phyloP scores from a whole-genome alignment of 2,113 vertebrate species.

The Hyla sarda region DNA sequence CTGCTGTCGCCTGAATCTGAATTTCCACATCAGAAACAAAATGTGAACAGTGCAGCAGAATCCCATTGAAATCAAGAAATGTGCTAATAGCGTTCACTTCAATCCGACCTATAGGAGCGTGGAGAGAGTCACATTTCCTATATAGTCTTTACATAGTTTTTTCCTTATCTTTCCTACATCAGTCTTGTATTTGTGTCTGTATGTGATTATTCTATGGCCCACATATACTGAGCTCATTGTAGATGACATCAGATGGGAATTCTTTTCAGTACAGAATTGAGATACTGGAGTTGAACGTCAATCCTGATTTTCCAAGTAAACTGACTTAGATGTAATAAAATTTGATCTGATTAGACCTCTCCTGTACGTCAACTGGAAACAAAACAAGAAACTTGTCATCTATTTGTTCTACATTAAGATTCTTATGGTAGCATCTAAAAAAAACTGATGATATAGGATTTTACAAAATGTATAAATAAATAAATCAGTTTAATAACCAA shows the following conservation, averaged over 20 bases:
- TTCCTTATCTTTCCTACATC: background rate
- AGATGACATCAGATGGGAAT: background rate
- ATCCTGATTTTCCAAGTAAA: background rate
- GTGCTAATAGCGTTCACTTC: background rate
- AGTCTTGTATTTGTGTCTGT: background rate
- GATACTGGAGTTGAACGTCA: background rate
- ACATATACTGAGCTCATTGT: background rate
- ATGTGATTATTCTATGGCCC: background rate
- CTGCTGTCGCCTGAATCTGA: too few relatives aligned
- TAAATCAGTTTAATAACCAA: too few relatives aligned
- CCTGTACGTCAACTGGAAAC: background rate
- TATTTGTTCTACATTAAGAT: background rate
- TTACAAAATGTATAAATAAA: too few relatives aligned
- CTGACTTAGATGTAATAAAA: background rate
- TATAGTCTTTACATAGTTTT: background rate
- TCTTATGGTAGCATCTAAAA: too few relatives aligned
- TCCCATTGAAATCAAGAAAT: too few relatives aligned
- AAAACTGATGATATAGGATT: too few relatives aligned
- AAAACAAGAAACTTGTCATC: background rate
- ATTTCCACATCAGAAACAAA: too few relatives aligned
- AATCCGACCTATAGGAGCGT: background rate
- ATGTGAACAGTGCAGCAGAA: too few relatives aligned
- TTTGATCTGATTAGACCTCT: background rate
- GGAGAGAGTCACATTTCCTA: background rate
- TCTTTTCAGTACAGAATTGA: background rate